These are phyloP conservation scores for Chlorocebus sabaeus DNA, from an alignment of 2,113 vertebrate species.

Conservation along the genomic window DNA sequence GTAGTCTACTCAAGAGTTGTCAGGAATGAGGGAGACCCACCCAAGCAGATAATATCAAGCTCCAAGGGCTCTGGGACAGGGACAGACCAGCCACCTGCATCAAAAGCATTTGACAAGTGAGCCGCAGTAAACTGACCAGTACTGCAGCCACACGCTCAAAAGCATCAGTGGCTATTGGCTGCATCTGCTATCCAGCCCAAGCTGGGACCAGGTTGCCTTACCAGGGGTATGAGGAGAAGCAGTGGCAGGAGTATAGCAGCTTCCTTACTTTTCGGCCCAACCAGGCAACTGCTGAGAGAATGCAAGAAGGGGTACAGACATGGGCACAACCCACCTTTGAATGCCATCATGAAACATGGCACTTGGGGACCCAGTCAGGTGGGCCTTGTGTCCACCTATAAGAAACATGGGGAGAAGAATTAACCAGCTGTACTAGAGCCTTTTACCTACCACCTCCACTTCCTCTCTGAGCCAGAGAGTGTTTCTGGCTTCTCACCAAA, in stretches of 20 bases:
- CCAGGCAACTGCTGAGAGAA: background rate
- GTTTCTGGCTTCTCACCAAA: background rate
- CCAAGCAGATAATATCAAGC: conserved; percentile 1
- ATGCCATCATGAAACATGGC: background rate
- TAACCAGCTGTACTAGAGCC: background rate
- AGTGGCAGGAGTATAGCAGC: background rate
- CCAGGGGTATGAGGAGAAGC: background rate
- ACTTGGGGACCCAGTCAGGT: background rate
- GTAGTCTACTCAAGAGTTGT: background rate
- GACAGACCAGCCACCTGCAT: background rate
- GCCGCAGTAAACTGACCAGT: background rate
- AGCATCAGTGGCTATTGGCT: background rate
- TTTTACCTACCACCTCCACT: background rate
- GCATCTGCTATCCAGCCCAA: background rate
- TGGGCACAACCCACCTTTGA: background rate
- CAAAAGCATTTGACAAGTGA: background rate
- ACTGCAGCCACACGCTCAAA: background rate
- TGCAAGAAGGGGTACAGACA: background rate
- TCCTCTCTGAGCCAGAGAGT: background rate
- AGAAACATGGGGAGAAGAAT: background rate
- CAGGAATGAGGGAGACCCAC: background rate
- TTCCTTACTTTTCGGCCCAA: background rate
- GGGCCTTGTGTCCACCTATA: background rate
- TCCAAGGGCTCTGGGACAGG: background rate
- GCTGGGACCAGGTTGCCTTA: background rate